Conservation (phyloP, 2,888 invertebrate genomes). For the Heteromyza rotundicornis region DNA sequence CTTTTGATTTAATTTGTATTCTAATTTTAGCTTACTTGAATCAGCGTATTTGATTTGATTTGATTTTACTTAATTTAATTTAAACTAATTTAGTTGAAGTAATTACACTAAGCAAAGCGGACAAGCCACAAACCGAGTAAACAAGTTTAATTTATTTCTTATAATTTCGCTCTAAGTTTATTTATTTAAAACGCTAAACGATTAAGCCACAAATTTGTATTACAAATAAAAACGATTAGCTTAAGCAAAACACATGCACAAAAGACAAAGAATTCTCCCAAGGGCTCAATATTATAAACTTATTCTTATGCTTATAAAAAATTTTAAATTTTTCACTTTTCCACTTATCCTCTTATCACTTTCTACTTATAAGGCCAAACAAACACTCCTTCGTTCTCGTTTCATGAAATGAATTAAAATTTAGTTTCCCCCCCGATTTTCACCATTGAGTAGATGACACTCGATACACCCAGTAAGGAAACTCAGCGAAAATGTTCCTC, state of each 20-base stretch:
- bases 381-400: constrained; percentile 26
- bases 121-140: constrained; percentile 41
- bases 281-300: constrained; percentile 51
- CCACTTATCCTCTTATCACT: constrained; percentile 14
- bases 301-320: constrained; percentile 24
- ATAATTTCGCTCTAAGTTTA: constrained; percentile 2
- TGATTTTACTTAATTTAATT: too few species aligned
- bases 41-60: too few species aligned
- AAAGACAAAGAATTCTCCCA: constrained; percentile 57
- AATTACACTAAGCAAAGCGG: constrained; percentile 38
- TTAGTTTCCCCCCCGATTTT: constrained; percentile 10
- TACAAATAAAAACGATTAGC: constrained; percentile 29
- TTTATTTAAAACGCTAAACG: constrained; percentile 9
- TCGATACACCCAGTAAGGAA: background rate
- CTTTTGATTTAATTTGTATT: too few species aligned
- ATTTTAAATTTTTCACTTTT: constrained; percentile 23
- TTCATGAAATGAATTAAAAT: constrained; percentile 54
- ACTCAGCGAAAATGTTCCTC: background rate
- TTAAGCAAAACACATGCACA: constrained; percentile 24
- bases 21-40: too few species aligned
- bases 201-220: constrained; percentile 11
- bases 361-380: too few species aligned
- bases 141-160: constrained; percentile 3
- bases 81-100: constrained; percentile 22
- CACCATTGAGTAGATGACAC: constrained; percentile 8